Percentiles rank a stretch among this genome's conserved stretches.
Evolutionary conservation across 2,888 invertebrate genomes (phyloP).

Genomic region (Choristoneura rosaceana): DNA sequence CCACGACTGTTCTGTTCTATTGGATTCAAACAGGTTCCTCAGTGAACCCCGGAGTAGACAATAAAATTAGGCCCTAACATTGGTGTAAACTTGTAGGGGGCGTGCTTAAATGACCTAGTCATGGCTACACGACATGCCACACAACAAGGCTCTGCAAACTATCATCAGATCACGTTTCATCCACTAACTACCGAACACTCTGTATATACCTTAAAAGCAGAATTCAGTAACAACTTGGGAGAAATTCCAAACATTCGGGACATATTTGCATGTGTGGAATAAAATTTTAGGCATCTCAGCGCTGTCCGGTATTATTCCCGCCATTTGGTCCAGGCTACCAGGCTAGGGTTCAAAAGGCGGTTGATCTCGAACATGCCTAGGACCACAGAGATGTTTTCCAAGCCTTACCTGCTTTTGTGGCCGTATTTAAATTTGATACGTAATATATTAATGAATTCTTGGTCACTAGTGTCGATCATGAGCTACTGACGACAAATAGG

Average conservation of each 20-base stretch:
- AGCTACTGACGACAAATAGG: neutral
- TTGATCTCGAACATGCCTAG: constrained; percentile 6
- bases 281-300: constrained; percentile 23
- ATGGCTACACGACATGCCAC: neutral
- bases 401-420: neutral
- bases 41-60: no score
- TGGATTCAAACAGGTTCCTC: no score
- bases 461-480: neutral
- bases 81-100: neutral
- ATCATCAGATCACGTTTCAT: neutral
- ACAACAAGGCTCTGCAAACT: neutral
- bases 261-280: constrained; percentile 42
- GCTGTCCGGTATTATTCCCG: constrained; percentile 24
- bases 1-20: no score
- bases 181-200: neutral
- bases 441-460: neutral
- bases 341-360: constrained; percentile 14
- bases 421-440: neutral
- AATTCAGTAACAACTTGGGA: constrained; percentile 30
- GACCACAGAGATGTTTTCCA: neutral
- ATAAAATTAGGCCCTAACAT: no score
- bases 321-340: neutral
- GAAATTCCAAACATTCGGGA: constrained; percentile 31
- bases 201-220: constrained; percentile 3
- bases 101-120: neutral